Evolutionary conservation across 2,113 vertebrate species (phyloP).

Genomic region (Protobothrops mucrosquamatus): DNA sequence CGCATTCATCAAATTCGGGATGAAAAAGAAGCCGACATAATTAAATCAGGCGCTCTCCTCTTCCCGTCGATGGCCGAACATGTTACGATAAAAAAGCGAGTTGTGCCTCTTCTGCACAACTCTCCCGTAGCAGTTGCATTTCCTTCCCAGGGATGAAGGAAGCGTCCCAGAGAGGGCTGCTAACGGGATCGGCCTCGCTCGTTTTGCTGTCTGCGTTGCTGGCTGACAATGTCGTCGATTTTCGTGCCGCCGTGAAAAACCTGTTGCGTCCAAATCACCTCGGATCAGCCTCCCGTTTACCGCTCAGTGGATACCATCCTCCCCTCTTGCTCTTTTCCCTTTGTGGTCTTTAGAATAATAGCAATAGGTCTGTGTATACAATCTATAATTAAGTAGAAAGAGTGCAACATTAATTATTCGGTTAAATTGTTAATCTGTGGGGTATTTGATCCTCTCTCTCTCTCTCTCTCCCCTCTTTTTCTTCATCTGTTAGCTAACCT

Average conservation of each 20-base stretch:
- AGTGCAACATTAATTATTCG: slow-evolving; percentile 78
- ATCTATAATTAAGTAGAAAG: slow-evolving; percentile 76
- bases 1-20: background rate
- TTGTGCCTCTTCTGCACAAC: background rate
- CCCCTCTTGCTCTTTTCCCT: slow-evolving; percentile 52
- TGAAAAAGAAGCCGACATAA: background rate
- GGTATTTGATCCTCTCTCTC: slow-evolving; percentile 61
- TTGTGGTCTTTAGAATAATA: slow-evolving; percentile 61
- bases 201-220: background rate
- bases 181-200: background rate
- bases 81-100: background rate
- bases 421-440: slow-evolving; percentile 75
- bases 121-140: fast-evolving
- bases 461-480: background rate
- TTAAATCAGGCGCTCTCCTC: background rate
- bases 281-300: background rate
- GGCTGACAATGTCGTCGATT: no score
- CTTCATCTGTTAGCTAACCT: slow-evolving; percentile 66
- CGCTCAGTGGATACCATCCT: slow-evolving; percentile 31
- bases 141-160: background rate
- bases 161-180: background rate
- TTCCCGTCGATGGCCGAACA: background rate
- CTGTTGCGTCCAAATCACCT: background rate
- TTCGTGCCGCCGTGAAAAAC: background rate
- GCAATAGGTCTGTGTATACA: slow-evolving; percentile 70